These are phyloP conservation scores for Rhinopomastus cyanomelas DNA, from an alignment of 2,113 vertebrate genomes.

Conservation along the genomic window DNA sequence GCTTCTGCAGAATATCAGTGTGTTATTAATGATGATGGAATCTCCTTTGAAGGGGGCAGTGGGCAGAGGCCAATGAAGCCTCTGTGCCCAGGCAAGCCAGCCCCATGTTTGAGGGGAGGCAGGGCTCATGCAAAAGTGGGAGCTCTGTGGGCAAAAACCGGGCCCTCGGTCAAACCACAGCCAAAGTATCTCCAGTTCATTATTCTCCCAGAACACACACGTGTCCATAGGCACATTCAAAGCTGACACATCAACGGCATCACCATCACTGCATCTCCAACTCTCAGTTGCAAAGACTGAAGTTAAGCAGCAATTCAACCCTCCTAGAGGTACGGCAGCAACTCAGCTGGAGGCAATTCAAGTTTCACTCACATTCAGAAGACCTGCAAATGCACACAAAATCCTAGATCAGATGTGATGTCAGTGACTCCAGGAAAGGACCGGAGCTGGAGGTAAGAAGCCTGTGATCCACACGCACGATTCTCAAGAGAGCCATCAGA, in stretches of 20 bases:
- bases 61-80: neutral
- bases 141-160: neutral
- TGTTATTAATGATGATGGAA: neutral
- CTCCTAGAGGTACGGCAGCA: neutral
- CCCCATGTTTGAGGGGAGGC: neutral
- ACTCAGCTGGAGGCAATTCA: neutral
- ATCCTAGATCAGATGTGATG: neutral
- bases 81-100: neutral
- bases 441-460: neutral
- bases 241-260: neutral
- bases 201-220: neutral
- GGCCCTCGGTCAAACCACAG: neutral
- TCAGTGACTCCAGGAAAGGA: neutral
- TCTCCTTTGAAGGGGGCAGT: neutral
- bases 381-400: neutral
- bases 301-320: neutral
- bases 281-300: neutral
- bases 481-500: neutral
- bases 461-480: accelerated
- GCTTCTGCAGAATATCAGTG: neutral
- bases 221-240: neutral
- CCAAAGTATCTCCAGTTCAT: neutral
- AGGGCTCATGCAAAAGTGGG: accelerated
- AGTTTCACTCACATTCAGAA: neutral
- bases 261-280: neutral